Base-by-base conservation (phyloP, 1,140 invertebrate genomes). In the Nephotettix cincticeps region DNA sequence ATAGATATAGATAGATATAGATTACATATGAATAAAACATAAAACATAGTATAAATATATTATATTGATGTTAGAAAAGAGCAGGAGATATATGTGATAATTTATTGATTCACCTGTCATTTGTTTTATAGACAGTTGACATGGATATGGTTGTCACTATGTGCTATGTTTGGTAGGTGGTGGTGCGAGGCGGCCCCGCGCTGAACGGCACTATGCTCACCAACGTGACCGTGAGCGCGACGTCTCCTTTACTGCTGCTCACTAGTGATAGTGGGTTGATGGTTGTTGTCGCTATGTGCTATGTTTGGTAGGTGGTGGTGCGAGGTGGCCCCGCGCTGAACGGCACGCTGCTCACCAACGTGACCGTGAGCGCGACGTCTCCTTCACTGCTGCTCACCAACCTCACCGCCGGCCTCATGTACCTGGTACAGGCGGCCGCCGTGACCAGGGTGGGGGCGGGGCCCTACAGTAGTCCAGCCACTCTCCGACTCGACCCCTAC, bases 401-500 rank as follows among this genome's bases (percentile, higher is more conserved):
- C 80, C 80, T 93, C 23, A 86, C 86, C 21, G 81, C 85, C 11
- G 88, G 88, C 66, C 80, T 86, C 51, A 84, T 84, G 14, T 93
- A 92, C 80, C 86, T 83, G 36, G 85, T 92, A 17, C 83, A 84
- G 74, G 85, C 90, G 9, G 90, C 91, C 27, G 93, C 93, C 1
- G 86, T 86, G 67, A 95, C 91, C 6, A 84, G 86, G 56, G 86
- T 87, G 68, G 92, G 92, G 19, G 77, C 88, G 3, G 91, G 91
- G 13, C 90, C 90, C 63, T 91, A 86, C 76, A 91, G 88, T 73
- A 80, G 86, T 69, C 86, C 89, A 66, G 87, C 88, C 2, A 85
- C 86, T 70, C 79, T 91, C 64, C 85, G 88, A 73, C 84, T 90
- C 72, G 87, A 90, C 81, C 84, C 84, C 56, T 78, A 83, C 36